Percentiles rank a stretch among this genome's conserved stretches.
These are phyloP conservation scores for Anoplolepis gracilipes DNA, from an alignment of 1,140 invertebrate genomes.

Conservation along the genomic window DNA sequence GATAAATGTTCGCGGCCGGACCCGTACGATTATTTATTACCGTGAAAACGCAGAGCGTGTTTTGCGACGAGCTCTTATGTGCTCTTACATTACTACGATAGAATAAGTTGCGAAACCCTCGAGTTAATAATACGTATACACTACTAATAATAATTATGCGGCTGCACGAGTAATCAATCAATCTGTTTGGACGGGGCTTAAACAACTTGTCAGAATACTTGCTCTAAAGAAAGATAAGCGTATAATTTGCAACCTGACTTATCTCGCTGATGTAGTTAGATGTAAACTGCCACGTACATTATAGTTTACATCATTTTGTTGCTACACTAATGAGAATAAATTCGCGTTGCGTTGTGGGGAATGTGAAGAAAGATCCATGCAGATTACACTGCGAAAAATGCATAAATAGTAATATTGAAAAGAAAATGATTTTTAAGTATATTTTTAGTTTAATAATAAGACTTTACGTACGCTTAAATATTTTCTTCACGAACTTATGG, in stretches of 20 bases:
- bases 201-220: neutral
- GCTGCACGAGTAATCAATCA: conserved; percentile 2
- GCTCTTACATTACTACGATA: conserved; percentile 5
- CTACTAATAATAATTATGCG: neutral
- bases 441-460: conserved; percentile 1
- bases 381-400: neutral
- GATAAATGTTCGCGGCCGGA: conserved; percentile 74
- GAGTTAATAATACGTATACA: conserved; percentile 11
- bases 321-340: neutral
- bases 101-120: neutral
- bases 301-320: neutral
- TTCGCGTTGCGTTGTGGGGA: neutral
- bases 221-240: neutral
- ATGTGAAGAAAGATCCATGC: neutral
- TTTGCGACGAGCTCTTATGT: conserved; percentile 13
- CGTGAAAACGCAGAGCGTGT: conserved; percentile 48
- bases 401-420: neutral
- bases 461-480: neutral
- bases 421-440: neutral
- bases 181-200: neutral
- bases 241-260: neutral
- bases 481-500: neutral
- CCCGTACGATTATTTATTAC: conserved; percentile 74
- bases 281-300: neutral
- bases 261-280: neutral